phyloP scores from a whole-genome alignment of 2,888 invertebrate genomes.

The Hartigia nigra region DNA sequence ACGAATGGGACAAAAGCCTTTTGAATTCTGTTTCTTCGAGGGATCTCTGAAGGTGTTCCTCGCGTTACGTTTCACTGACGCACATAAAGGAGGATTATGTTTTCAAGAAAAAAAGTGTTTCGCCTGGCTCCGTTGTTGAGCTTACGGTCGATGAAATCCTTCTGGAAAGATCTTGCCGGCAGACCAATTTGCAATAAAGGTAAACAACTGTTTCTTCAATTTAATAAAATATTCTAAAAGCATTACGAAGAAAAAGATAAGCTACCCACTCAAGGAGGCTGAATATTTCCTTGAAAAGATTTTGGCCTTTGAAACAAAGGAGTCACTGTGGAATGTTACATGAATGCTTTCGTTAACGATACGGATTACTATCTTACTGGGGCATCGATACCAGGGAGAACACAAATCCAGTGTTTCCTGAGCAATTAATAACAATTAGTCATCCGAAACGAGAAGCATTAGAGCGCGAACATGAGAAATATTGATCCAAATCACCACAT shows the following conservation, averaged over 20 bases:
- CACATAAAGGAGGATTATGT: conserved; percentile 51
- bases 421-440: conserved; percentile 49
- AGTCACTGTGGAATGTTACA: neutral
- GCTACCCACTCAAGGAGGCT: neutral
- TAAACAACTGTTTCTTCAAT: neutral
- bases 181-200: neutral
- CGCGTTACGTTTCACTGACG: conserved; percentile 44
- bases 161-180: neutral
- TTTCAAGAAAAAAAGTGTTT: conserved; percentile 16
- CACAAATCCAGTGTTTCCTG: conserved; percentile 1
- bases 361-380: neutral
- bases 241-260: neutral
- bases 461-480: conserved; percentile 26
- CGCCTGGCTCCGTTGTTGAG: neutral
- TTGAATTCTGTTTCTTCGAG: conserved; percentile 55
- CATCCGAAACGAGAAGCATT: conserved; percentile 23
- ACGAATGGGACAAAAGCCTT: conserved; percentile 56
- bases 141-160: neutral
- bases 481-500: conserved; percentile 47
- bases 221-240: neutral
- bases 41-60: conserved; percentile 55
- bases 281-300: neutral
- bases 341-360: neutral
- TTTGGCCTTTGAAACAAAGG: neutral
- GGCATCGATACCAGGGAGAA: neutral